A percentile compares a stretch with the other conserved stretches of the same genome.
These are phyloP conservation scores for Taxidea taxus DNA, from an alignment of 2,113 vertebrate species.

Conservation along the genomic window DNA sequence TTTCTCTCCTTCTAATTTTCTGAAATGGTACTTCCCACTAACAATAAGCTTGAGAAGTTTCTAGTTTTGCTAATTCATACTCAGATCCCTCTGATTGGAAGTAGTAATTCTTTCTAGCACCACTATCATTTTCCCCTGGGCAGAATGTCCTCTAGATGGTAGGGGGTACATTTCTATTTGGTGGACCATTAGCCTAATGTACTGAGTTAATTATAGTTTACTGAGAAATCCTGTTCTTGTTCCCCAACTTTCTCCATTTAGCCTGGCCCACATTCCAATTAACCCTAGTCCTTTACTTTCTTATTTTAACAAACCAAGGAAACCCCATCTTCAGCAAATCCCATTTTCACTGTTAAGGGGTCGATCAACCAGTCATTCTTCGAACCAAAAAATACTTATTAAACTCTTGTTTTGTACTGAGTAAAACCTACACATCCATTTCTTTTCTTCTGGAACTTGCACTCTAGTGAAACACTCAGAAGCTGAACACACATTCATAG, in stretches of 20 bases:
- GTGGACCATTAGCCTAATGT: background rate
- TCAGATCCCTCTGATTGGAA: background rate
- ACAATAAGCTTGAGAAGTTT: background rate
- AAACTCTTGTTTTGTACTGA: background rate
- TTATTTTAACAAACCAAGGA: background rate
- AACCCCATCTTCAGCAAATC: background rate
- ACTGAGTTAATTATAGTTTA: background rate
- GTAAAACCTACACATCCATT: background rate
- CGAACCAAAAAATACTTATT: background rate
- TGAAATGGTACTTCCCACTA: background rate
- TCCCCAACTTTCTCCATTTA: background rate
- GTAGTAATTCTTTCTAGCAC: background rate
- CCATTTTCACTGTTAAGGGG: background rate
- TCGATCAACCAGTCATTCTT: background rate
- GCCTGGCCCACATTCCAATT: background rate
- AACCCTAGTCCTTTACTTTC: background rate
- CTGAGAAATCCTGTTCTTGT: background rate
- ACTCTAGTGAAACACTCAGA: background rate
- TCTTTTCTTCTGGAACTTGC: background rate
- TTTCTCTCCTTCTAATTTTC: background rate
- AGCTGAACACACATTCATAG: background rate
- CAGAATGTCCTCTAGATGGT: background rate
- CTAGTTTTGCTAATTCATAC: background rate
- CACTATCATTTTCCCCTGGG: background rate
- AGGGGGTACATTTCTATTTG: background rate